Percentiles rank a stretch among this genome's conserved stretches.
Conservation (phyloP, 64 coral and sea anemone species). For the Dendrophyllia cribrosa region DNA sequence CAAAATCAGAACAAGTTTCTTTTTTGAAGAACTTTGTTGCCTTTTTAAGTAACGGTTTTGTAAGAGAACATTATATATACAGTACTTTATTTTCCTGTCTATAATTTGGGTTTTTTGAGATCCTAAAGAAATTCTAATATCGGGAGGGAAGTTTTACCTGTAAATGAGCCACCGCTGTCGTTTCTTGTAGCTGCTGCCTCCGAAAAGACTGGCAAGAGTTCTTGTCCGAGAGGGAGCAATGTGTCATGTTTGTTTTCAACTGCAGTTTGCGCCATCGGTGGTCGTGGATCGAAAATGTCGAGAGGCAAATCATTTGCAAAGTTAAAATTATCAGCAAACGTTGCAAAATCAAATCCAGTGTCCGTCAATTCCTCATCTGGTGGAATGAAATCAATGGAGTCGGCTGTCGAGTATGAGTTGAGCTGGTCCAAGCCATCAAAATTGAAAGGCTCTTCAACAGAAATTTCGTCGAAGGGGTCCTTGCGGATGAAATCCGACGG, state of each 20-base stretch:
- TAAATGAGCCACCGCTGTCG: conserved; percentile 14
- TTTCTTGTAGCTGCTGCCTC: conserved; percentile 46
- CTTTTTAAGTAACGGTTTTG: no score
- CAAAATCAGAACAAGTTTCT: neutral
- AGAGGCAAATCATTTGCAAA: conserved; percentile 58
- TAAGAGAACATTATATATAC: no score
- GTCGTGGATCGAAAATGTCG: conserved; percentile 68
- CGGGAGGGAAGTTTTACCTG: neutral
- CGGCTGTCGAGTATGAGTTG: conserved; percentile 70
- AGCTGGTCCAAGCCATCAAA: conserved; percentile 47
- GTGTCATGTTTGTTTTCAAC: conserved; percentile 50
- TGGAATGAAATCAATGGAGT: conserved; percentile 56
- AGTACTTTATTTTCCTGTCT: no score
- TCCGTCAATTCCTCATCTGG: conserved; percentile 53
- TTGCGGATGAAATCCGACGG: conserved; percentile 48
- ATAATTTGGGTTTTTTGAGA: no score
- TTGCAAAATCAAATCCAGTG: conserved; percentile 47
- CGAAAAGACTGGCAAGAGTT: conserved; percentile 21
- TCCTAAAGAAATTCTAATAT: no score
- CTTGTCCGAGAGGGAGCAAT: conserved; percentile 28
- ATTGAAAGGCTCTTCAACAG: conserved; percentile 48
- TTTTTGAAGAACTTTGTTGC: no score
- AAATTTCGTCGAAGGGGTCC: conserved; percentile 50
- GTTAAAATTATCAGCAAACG: conserved; percentile 53
- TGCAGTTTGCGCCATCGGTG: neutral